Conservation (phyloP, 2,888 invertebrate genomes). For the Sesamia inferens region DNA sequence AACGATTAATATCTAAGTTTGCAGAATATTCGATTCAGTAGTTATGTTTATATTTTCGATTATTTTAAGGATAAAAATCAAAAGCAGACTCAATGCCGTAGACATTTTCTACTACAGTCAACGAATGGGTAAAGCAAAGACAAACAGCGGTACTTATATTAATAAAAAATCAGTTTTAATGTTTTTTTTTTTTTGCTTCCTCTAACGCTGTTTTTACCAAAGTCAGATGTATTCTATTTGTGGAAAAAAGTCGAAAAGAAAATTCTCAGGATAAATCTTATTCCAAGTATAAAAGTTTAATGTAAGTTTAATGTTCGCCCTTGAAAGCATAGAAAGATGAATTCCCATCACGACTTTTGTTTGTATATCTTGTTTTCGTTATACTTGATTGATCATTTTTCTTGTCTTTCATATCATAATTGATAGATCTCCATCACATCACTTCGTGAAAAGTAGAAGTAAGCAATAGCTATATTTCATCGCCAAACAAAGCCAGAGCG, state of each 20-base stretch:
- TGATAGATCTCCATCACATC: neutral
- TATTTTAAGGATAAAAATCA: neutral
- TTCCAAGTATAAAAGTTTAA: too few relatives aligned
- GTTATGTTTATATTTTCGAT: neutral
- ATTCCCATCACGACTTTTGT: too few relatives aligned
- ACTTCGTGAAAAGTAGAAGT: neutral
- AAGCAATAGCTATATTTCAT: neutral
- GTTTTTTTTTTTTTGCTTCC: neutral
- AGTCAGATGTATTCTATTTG: too few relatives aligned
- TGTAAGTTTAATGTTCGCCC: too few relatives aligned
- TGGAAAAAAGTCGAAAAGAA: too few relatives aligned
- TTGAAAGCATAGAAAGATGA: neutral
- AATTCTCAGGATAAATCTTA: too few relatives aligned
- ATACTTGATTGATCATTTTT: neutral
- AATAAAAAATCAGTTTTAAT: too few relatives aligned
- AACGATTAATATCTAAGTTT: conserved; percentile 4
- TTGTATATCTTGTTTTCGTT: neutral
- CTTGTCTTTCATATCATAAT: neutral
- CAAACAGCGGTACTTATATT: neutral
- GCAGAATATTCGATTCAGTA: neutral
- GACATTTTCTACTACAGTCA: neutral
- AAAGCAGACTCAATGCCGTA: neutral
- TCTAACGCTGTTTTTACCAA: too few relatives aligned
- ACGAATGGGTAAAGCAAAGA: neutral
- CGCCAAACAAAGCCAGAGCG: neutral